Conservation (phyloP, 2,888 invertebrate species). For the Agrotis ipsilon region DNA sequence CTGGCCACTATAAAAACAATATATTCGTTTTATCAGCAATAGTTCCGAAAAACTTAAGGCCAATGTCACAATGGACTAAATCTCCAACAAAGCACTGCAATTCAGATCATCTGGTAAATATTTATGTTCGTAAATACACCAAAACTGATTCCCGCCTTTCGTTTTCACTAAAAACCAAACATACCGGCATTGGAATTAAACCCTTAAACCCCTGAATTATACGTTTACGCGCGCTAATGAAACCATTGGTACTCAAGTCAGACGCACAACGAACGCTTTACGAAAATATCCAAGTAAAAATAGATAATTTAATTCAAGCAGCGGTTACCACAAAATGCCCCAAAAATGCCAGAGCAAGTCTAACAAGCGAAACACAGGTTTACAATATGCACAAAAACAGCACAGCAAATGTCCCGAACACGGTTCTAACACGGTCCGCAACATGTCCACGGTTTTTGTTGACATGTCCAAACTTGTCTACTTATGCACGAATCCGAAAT, state of each 20-base stretch:
- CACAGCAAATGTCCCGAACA: conserved; percentile 67
- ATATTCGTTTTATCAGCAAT: neutral
- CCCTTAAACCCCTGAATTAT: conserved; percentile 55
- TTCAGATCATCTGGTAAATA: conserved; percentile 55
- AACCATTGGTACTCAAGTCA: conserved; percentile 67
- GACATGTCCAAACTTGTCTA: conserved; percentile 76
- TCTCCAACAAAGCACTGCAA: conserved; percentile 33
- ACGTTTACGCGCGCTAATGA: conserved; percentile 61
- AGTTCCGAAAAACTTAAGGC: conserved; percentile 8
- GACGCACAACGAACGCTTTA: conserved; percentile 36
- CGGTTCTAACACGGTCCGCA: conserved; percentile 72
- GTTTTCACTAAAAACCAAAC: conserved; percentile 47
- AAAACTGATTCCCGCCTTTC: conserved; percentile 37
- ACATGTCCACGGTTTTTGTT: conserved; percentile 74
- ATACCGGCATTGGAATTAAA: conserved; percentile 51
- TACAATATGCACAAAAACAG: conserved; percentile 67
- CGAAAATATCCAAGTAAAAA: conserved; percentile 61
- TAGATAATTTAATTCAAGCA: conserved; percentile 63
- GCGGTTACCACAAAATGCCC: conserved; percentile 61
- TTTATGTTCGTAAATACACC: conserved; percentile 49
- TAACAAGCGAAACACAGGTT: conserved; percentile 71
- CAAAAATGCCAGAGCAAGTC: conserved; percentile 60
- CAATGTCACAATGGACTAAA: conserved; percentile 4
- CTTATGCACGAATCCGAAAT: conserved; percentile 80
- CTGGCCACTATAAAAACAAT: too few species aligned